Percentiles rank a stretch among this genome's conserved stretches.
These are phyloP conservation scores for Nezara viridula DNA, from an alignment of 2,888 invertebrate genomes.

Conservation along the genomic window DNA sequence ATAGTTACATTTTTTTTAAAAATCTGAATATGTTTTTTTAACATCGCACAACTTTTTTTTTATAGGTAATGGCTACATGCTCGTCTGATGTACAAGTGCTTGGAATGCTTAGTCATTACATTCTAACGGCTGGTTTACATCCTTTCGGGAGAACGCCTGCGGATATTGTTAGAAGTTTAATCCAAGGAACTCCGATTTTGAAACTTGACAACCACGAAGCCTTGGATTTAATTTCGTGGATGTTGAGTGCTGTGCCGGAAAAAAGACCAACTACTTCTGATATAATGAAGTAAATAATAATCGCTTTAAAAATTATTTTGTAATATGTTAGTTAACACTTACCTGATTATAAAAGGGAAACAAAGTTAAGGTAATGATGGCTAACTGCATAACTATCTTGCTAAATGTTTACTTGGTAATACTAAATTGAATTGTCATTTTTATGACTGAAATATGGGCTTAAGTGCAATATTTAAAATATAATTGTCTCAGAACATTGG, in stretches of 20 bases:
- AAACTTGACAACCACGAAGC: slow-evolving; percentile 67
- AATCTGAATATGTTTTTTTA: background rate
- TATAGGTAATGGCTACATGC: slow-evolving; percentile 55
- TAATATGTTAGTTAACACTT: background rate
- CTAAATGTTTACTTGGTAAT: too few relatives aligned
- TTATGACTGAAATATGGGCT: too few relatives aligned
- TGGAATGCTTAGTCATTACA: slow-evolving; percentile 68
- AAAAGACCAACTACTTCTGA: slow-evolving; percentile 69
- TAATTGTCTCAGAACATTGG: too few relatives aligned
- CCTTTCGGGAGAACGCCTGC: slow-evolving; percentile 69
- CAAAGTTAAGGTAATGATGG: too few relatives aligned
- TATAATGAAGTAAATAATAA: slow-evolving; percentile 68
- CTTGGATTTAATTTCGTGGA: slow-evolving; percentile 69
- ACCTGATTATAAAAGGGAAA: too few relatives aligned
- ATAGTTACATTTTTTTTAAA: too few relatives aligned
- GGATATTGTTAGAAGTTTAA: slow-evolving; percentile 68
- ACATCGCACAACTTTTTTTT: background rate
- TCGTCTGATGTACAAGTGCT: slow-evolving; percentile 70
- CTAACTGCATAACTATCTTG: too few relatives aligned
- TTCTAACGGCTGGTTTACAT: slow-evolving; percentile 69
- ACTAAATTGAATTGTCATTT: too few relatives aligned
- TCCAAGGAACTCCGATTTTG: slow-evolving; percentile 59
- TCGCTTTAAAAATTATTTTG: background rate
- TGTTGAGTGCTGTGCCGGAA: slow-evolving; percentile 68
- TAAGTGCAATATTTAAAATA: too few relatives aligned